These are phyloP conservation scores for Dendrolimus punctatus DNA, from an alignment of 1,140 invertebrate species.

Conservation along the genomic window DNA sequence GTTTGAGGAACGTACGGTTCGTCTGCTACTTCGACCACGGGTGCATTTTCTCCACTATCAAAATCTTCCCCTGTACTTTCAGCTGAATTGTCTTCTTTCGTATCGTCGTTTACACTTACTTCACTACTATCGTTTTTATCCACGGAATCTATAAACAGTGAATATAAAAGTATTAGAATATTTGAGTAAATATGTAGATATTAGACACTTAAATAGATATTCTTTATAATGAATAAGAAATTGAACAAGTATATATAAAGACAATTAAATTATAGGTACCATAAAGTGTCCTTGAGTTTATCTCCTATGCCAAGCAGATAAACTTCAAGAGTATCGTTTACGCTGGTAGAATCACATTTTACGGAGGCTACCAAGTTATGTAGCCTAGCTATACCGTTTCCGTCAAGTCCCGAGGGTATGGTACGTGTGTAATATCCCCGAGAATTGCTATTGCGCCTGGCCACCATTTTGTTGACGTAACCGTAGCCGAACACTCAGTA, in stretches of 20 bases:
- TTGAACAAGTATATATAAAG: background rate
- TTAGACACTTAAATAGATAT: background rate
- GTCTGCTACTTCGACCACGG: slow-evolving; percentile 64
- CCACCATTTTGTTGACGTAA: too few species aligned
- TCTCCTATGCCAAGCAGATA: too few species aligned
- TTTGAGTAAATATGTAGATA: background rate
- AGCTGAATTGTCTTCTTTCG: slow-evolving; percentile 53
- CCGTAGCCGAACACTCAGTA: too few species aligned
- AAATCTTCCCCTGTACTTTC: slow-evolving; percentile 41
- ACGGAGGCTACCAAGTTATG: too few species aligned
- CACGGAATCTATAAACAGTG: slow-evolving; percentile 47
- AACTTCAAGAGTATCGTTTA: too few species aligned
- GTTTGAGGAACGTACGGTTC: slow-evolving; percentile 63
- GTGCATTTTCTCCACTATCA: slow-evolving; percentile 44
- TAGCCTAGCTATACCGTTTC: too few species aligned
- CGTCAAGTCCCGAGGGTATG: too few species aligned
- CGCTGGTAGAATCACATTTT: too few species aligned
- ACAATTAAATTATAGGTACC: background rate
- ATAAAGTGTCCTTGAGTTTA: too few species aligned
- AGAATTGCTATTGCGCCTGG: too few species aligned
- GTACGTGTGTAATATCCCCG: too few species aligned
- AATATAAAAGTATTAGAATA: slow-evolving; percentile 4
- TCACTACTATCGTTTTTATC: slow-evolving; percentile 66
- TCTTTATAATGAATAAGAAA: background rate
- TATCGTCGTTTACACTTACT: slow-evolving; percentile 60